Conservation (phyloP, 2,797 vertebrate species). For the Pangasius mekongensis region DNA sequence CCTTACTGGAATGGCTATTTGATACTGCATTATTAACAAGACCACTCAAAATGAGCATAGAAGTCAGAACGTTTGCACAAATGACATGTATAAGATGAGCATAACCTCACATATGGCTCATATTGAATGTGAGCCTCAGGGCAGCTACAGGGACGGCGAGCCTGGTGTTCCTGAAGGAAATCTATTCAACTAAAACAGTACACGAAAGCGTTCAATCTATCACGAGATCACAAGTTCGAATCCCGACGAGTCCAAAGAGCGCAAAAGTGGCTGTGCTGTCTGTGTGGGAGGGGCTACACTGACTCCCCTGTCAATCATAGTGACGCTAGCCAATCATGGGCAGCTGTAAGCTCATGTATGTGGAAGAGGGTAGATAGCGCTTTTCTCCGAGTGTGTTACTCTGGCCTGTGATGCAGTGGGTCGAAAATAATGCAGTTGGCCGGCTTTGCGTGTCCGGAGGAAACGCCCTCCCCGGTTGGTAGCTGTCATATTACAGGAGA, state of each 20-base stretch:
- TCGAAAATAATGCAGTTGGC: too few species aligned
- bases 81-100: neutral
- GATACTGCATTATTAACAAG: conserved; percentile 10
- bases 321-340: neutral
- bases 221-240: neutral
- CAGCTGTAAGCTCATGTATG: neutral
- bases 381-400: neutral
- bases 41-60: neutral
- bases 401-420: neutral
- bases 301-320: neutral
- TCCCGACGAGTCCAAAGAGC: too few species aligned
- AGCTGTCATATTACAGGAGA: too few species aligned
- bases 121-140: neutral
- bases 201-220: neutral
- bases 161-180: neutral
- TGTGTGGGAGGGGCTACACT: neutral
- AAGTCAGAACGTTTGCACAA: neutral
- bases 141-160: neutral
- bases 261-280: neutral
- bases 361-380: neutral
- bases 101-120: neutral
- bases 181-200: neutral
- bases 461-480: too few species aligned
- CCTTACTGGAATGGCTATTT: neutral
- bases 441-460: too few species aligned